Evolutionary conservation across 2,113 vertebrate species (phyloP).

Genomic region (Eublepharis macularius): DNA sequence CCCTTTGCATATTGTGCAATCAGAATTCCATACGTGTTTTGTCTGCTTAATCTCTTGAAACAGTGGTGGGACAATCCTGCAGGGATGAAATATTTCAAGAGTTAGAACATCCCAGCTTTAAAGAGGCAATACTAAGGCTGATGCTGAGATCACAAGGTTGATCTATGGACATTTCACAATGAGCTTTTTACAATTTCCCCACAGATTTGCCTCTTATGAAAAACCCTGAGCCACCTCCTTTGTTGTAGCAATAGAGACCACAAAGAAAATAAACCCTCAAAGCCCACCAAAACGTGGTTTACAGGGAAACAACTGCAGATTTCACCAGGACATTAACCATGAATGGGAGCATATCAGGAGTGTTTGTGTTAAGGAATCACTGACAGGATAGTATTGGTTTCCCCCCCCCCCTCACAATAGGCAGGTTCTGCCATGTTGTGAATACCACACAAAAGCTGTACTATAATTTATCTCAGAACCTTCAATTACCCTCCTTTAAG

Average conservation of each 20-base stretch:
- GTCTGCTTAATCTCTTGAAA: background rate
- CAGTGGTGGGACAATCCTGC: background rate
- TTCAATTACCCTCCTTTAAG: background rate
- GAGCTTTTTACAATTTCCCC: background rate
- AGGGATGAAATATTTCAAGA: background rate
- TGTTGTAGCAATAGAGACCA: background rate
- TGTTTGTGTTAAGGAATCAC: background rate
- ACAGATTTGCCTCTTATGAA: constrained; percentile 5
- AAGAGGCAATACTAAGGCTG: background rate
- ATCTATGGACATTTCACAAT: background rate
- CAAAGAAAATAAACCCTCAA: too few species aligned
- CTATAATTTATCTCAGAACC: constrained; percentile 16
- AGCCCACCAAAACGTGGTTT: background rate
- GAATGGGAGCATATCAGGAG: background rate
- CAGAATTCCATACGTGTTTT: background rate
- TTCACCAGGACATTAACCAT: background rate
- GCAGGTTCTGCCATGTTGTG: constrained; percentile 8
- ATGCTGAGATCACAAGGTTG: background rate
- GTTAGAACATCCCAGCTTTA: background rate
- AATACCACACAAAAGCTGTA: constrained; percentile 27
- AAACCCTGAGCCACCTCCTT: background rate
- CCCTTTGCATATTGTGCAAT: background rate
- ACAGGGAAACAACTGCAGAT: background rate
- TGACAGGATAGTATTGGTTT: background rate
- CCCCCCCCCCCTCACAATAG: background rate